Evolutionary conservation across 1,140 invertebrate species (phyloP), one percentile per base, ranked within the genome.

Genomic region (Drosophila pruinosa): DNA sequence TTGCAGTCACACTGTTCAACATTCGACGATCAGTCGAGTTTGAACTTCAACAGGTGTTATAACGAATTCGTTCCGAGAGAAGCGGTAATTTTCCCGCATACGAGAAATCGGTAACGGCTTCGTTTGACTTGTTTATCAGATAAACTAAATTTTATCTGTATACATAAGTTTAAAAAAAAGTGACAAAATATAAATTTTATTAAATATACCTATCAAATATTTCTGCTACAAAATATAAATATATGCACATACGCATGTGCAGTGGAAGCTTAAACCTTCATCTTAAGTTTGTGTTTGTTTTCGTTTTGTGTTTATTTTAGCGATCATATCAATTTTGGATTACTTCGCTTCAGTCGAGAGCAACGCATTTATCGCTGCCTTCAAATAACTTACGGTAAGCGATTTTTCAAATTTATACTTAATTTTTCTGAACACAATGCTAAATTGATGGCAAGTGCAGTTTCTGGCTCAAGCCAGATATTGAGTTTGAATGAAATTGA

Each of bases 21-120:
- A 28, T n/a, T 19, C 17, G 36, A 12, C 68, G 68, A 71, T 82
- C 78, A 82, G 74, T 82, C 81, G 64, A 63, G 61, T 78, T 82
- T 74, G 39, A 82, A 78, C 74, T 78, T 75, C 80, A 83, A 83
- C 80, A 83, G 80, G 80, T 85, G 80, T 83, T 82, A 69, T 72
- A 57, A 65, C 69, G 45, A 28, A 53, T 34, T 39, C 56, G 68
- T 52, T 57, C 45, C 52, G 68, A 68, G 64, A 65, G 19, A 72
- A 69, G 71, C 78, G 78, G 15, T 47, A 61, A n/a, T 70, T 47
- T 22, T 48, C 54, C 53, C 57, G 62, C 34, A 72, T 41, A 72
- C 69, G 69, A 72, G 39, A 85, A 47, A 64, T 85, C 79, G 79
- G 79, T 82, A 82, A 64, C 76, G 36, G 41, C 22, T 53, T 54